Conservation (phyloP, 2,888 invertebrate genomes). For the Ctena decussata region DNA sequence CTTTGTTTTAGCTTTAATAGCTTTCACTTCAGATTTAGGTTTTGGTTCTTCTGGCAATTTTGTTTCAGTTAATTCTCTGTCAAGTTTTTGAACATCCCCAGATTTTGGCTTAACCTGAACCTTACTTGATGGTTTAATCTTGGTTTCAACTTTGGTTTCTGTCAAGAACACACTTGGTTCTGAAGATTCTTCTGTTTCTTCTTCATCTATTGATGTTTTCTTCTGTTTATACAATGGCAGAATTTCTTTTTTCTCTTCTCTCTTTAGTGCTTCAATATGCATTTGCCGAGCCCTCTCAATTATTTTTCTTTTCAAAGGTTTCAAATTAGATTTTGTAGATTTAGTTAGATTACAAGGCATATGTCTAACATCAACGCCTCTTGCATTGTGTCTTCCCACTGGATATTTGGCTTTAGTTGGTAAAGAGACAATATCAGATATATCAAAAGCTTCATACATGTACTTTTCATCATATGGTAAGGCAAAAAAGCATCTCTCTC, state of each 20-base stretch:
- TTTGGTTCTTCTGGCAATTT: not conserved
- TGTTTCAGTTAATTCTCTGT: conserved; percentile 7
- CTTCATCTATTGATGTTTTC: conserved; percentile 32
- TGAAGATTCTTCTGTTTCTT: conserved; percentile 26
- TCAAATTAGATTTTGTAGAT: conserved; percentile 73
- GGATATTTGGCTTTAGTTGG: conserved; percentile 68
- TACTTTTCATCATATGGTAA: conserved; percentile 85
- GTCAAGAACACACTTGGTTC: conserved; percentile 67
- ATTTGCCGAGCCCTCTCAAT: conserved; percentile 76
- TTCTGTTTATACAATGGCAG: conserved; percentile 21
- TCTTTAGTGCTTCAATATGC: conserved; percentile 75
- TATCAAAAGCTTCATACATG: conserved; percentile 80
- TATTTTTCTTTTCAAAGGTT: conserved; percentile 78
- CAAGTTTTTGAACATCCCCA: not conserved
- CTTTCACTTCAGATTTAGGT: conserved; percentile 6
- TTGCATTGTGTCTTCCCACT: conserved; percentile 78
- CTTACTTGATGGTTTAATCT: conserved; percentile 1
- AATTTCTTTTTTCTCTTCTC: conserved; percentile 60
- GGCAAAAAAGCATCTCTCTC: conserved; percentile 82
- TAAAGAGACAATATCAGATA: conserved; percentile 72
- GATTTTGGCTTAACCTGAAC: not conserved
- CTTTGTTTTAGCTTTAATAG: conserved; percentile 12
- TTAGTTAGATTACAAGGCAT: conserved; percentile 81
- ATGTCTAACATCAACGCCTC: conserved; percentile 77
- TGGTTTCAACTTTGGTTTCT: conserved; percentile 52